Evolutionary conservation across 92 coral and sea anemone genomes (phyloP), one percentile per base, ranked within the genome.

Genomic region (Ricordea florida): DNA sequence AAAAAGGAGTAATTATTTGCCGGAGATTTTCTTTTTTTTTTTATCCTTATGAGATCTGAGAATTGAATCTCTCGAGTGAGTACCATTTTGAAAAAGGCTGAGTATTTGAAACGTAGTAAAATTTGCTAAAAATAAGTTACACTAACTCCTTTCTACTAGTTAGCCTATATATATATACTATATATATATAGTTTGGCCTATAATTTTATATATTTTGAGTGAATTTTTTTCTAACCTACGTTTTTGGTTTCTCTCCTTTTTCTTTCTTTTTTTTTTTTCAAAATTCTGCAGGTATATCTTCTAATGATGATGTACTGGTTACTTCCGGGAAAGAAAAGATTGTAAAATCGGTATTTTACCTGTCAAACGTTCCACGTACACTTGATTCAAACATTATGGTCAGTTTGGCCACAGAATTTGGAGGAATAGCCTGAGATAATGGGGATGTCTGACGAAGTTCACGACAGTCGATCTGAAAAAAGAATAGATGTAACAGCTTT

Each of bases 371-470:
- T 41, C 98, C 98, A 72, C 87, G 88, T 3, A 93, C 81, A 73
- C 92, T 94, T 21, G 98, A 94, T 56, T 94, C 98, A 86, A 94
- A 94, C 97, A 92, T 85, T 64, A 94, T 79, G 21, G 87, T 86
- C 29, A 94, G 87, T 57, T 89, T 92, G 18, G 98, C 94, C 25
- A 89, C 87, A 4, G 97, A 92, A 26, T 61, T 66, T 22, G 98
- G 98, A 35, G 98, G 98, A 16, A 94, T 86, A 17, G 92, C 98
- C 72, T 94, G 98, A 42, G 97, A 94, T 40, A 94, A 77, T 8
- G 98, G 98, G 5, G 98, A 94, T 22, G 98, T 92, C 65, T 94
- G 98, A 14, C 98, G 87, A 29, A 94, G 81, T 79, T 94, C 98
- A 52, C 98, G 94, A 24, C 98, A 92, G 58, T 94, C 98, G 66